Conservation (phyloP, 2,797 vertebrate genomes). For the Tokudaia muenninki region DNA sequence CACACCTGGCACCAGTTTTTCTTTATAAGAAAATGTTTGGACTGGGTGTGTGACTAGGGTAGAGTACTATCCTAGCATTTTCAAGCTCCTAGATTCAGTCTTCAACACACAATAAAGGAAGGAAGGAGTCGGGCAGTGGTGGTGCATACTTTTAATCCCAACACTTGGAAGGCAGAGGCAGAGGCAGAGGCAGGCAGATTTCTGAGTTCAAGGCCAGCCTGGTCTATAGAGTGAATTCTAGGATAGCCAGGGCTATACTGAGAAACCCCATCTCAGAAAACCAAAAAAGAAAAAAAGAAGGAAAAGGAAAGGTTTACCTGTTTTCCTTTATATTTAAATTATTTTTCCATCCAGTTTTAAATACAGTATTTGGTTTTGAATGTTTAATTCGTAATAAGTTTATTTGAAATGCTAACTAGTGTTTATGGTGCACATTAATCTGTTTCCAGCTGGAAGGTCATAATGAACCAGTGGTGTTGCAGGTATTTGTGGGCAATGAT, state of each 20-base stretch:
- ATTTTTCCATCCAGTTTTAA: slow-evolving; percentile 61
- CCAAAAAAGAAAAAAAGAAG: not conserved
- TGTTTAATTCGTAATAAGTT: slow-evolving; percentile 55
- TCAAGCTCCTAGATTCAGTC: not conserved
- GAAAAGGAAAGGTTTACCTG: not conserved
- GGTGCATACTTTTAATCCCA: no score
- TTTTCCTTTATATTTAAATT: slow-evolving; percentile 50
- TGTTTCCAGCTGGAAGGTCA: slow-evolving; percentile 95
- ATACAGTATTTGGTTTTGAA: slow-evolving; percentile 56
- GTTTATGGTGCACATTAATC: slow-evolving; percentile 33
- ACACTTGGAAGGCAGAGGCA: no score
- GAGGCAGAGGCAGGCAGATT: no score
- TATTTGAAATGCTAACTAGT: slow-evolving; percentile 53
- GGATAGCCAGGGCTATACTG: no score
- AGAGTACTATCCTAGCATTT: not conserved
- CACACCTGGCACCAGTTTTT: not conserved
- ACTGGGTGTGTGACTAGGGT: not conserved
- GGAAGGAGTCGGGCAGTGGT: not conserved
- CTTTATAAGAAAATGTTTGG: slow-evolving; percentile 37
- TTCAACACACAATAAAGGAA: not conserved
- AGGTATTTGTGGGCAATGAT: slow-evolving; percentile 98
- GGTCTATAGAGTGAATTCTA: no score
- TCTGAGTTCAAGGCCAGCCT: no score
- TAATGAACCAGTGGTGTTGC: slow-evolving; percentile 95
- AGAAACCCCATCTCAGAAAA: no score